Evolutionary conservation across 1,140 invertebrate species (phyloP), one percentile per base, ranked within the genome.

Genomic region (Mizuhopecten yessoensis): DNA sequence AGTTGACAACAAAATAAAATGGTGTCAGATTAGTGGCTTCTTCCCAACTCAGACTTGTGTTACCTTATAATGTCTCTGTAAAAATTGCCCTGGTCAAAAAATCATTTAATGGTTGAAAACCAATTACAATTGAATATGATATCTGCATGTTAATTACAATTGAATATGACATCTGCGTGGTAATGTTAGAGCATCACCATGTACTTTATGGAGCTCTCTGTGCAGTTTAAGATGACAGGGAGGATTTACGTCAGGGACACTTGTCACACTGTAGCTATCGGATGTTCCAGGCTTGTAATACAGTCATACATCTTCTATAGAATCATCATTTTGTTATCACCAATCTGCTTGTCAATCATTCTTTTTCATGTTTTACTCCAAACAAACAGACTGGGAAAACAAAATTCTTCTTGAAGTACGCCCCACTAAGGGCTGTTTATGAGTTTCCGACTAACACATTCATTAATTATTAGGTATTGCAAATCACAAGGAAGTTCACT

Each of bases 311-410:
- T 23, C 23, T 15, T 3, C 13, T 5, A 75, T 75, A 29, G 57
- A 75, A 75, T 75, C 57, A 75, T 75, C 57, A 75, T n/a, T 29
- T n/a, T n/a, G 57, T 75, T 75, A 75, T 75, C 57, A 29, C 57
- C 29, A 29, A 75, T 75, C 57, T 75, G 23, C 57, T 75, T 29
- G 23, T 75, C 57, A 75, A 75, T 75, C 57, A 75, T 75, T 75
- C 57, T 29, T 75, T 75, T 75, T 75, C 57, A 75, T 75, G 57
- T 75, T 75, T 75, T n/a, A 75, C 1, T 29, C 57, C 23, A 75
- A 75, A 29, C 57, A 75, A 75, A 75, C 57, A 75, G 57, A 75
- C 57, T 29, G 1, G n/a, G 57, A 75, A 29, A 75, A 29, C 23
- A 75, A 75, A 75, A 75, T 75, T 75, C 57, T 29, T 75, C 57